These are phyloP conservation scores for Dufourea novaeangliae DNA, from an alignment of 1,140 invertebrate genomes.

Conservation along the genomic window DNA sequence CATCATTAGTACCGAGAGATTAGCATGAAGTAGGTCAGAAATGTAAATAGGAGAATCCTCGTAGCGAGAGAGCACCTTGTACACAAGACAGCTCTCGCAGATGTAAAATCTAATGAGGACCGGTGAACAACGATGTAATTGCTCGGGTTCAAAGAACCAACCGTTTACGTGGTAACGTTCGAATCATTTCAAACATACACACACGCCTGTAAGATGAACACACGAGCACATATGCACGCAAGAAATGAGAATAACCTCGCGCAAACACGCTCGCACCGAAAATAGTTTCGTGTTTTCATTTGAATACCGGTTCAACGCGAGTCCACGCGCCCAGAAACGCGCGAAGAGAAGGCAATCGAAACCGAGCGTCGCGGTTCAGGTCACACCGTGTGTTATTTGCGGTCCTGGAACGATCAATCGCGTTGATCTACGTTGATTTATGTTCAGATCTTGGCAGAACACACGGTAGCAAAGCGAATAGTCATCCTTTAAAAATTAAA, in stretches of 20 bases:
- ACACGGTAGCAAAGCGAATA: too few species aligned
- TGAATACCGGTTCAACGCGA: constrained; percentile 11
- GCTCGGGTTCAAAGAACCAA: constrained; percentile 5
- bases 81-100: too few species aligned
- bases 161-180: neutral
- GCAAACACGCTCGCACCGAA: constrained; percentile 4
- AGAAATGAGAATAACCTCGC: constrained; percentile 1
- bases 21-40: too few species aligned
- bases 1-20: too few species aligned
- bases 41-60: too few species aligned
- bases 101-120: too few species aligned
- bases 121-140: neutral
- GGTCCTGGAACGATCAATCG: constrained; percentile 6
- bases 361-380: constrained; percentile 1
- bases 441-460: neutral
- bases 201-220: too few species aligned
- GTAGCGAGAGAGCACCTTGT: too few species aligned
- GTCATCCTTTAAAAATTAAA: too few species aligned
- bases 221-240: neutral
- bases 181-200: neutral
- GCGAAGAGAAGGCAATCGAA: constrained; percentile 10
- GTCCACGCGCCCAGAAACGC: neutral
- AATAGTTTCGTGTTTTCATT: constrained; percentile 33
- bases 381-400: neutral
- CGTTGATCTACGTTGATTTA: too few species aligned